Percentiles rank a stretch among this genome's conserved stretches.
phyloP scores from a whole-genome alignment of 2,888 invertebrate genomes.

The Mimas tiliae region DNA sequence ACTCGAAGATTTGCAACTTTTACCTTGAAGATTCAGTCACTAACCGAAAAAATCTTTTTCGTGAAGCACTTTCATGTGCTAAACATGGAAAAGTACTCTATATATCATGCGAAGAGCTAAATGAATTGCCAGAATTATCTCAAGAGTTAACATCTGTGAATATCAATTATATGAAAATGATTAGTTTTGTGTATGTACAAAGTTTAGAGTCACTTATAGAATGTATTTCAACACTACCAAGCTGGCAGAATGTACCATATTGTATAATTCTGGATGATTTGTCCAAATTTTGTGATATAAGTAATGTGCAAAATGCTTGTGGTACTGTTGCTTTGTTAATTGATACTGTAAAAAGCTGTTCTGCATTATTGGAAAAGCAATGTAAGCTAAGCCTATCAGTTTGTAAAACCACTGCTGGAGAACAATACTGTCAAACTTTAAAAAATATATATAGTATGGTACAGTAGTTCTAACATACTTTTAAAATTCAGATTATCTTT shows the following conservation, averaged over 20 bases:
- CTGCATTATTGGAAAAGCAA: slow-evolving; percentile 44
- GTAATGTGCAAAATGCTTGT: slow-evolving; percentile 64
- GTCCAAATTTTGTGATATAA: slow-evolving; percentile 57
- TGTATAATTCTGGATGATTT: slow-evolving; percentile 73
- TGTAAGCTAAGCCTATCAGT: slow-evolving; percentile 61
- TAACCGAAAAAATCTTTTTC: slow-evolving; percentile 69
- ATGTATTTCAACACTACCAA: slow-evolving; percentile 61
- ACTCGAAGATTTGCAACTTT: slow-evolving; percentile 43
- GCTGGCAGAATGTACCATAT: slow-evolving; percentile 70
- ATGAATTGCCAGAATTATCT: slow-evolving; percentile 70
- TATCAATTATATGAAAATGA: slow-evolving; percentile 74
- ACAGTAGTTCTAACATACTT: not conserved
- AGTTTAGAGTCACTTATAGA: slow-evolving; percentile 64
- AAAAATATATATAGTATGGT: slow-evolving; percentile 54
- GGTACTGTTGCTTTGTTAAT: slow-evolving; percentile 64
- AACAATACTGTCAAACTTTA: slow-evolving; percentile 59
- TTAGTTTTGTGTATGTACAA: slow-evolving; percentile 72
- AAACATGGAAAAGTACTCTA: slow-evolving; percentile 72
- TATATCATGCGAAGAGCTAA: slow-evolving; percentile 66
- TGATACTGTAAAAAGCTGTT: slow-evolving; percentile 62
- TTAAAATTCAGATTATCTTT: not conserved
- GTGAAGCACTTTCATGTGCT: slow-evolving; percentile 61
- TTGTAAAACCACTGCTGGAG: slow-evolving; percentile 51
- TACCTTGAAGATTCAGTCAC: slow-evolving; percentile 52
- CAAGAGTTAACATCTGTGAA: slow-evolving; percentile 63